Evolutionary conservation across 2,888 invertebrate genomes (phyloP).

Genomic region (Athalia cordata): DNA sequence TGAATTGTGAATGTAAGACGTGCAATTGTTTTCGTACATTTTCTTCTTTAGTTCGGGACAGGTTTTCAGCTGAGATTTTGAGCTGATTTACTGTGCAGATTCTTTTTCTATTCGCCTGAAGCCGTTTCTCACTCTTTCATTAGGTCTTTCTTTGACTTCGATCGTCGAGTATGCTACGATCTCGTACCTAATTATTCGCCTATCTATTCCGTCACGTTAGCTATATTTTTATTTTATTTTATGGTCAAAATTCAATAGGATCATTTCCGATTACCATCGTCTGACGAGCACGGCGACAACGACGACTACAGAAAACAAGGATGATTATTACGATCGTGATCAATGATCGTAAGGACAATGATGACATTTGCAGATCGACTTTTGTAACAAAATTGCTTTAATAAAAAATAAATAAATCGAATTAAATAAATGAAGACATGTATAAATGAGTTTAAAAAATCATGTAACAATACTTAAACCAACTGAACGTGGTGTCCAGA

Average conservation of each 20-base stretch:
- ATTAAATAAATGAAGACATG: constrained; percentile 57
- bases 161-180: constrained; percentile 35
- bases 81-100: constrained; percentile 47
- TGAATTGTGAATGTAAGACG: constrained; percentile 54
- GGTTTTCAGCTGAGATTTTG: constrained; percentile 41
- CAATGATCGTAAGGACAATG: constrained; percentile 49
- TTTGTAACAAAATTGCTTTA: constrained; percentile 62
- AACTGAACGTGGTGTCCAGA: background rate
- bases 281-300: constrained; percentile 50
- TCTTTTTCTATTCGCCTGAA: constrained; percentile 27
- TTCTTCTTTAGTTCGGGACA: constrained; percentile 53
- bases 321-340: constrained; percentile 50
- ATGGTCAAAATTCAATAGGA: constrained; percentile 46
- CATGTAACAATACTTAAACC: background rate
- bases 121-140: constrained; percentile 3
- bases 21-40: constrained; percentile 57
- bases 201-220: constrained; percentile 52
- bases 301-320: constrained; percentile 49
- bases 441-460: constrained; percentile 16
- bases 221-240: constrained; percentile 51
- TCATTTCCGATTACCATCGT: too few relatives aligned
- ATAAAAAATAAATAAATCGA: constrained; percentile 61
- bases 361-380: constrained; percentile 55
- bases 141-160: constrained; percentile 46
- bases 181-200: constrained; percentile 51